Percentiles rank a stretch among this genome's conserved stretches.
Evolutionary conservation across 2,113 vertebrate species (phyloP).

Genomic region (Semnopithecus entellus): DNA sequence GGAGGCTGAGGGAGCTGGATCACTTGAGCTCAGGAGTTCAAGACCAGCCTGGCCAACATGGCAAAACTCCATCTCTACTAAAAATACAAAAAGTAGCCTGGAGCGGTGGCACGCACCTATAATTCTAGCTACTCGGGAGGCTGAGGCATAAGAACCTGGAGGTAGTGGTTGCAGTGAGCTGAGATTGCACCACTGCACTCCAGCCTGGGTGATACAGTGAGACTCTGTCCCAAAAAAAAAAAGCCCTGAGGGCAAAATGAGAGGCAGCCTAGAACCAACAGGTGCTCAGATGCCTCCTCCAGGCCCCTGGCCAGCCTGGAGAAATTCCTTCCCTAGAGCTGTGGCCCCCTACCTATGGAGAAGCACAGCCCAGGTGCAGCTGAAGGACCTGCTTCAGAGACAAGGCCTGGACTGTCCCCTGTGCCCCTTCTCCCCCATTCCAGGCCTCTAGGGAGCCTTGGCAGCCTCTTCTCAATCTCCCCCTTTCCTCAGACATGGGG

Average conservation of each 20-base stretch:
- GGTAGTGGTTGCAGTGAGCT: background rate
- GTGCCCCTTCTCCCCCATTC: background rate
- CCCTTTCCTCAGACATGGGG: background rate
- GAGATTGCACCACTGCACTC: background rate
- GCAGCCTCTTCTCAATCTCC: background rate
- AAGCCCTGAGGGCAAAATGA: background rate
- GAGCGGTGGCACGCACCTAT: background rate
- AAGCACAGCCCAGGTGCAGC: background rate
- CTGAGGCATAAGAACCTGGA: background rate
- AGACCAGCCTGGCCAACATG: background rate
- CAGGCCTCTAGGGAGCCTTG: background rate
- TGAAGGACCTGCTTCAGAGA: background rate
- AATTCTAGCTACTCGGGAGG: background rate
- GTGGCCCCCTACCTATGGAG: background rate
- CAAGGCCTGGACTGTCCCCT: background rate
- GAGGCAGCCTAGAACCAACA: background rate
- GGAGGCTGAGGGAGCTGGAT: background rate
- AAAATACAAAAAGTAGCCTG: background rate
- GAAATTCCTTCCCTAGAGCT: background rate
- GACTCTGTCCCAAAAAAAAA: background rate
- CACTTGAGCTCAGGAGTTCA: background rate
- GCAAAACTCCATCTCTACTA: background rate
- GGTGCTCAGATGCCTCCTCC: fast-evolving
- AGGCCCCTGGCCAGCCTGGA: fast-evolving
- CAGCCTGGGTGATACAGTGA: background rate